Base-by-base conservation (phyloP, 2,888 invertebrate genomes). In the Netelia fuscicornis region DNA sequence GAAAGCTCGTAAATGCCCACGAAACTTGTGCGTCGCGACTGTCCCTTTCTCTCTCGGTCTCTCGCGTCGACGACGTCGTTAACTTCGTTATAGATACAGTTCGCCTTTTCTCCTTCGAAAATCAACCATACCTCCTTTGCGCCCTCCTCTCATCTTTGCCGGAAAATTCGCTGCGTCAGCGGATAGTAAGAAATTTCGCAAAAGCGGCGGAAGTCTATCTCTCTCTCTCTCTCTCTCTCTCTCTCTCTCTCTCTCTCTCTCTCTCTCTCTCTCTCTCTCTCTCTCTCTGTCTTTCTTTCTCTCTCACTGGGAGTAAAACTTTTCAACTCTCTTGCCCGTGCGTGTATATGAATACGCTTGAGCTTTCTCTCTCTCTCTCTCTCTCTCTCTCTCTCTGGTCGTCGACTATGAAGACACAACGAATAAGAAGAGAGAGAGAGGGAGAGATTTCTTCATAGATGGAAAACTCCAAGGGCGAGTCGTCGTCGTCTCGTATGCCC, bases 131-230 rank as follows among this genome's bases (percentile, higher is more conserved):
- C 25, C 25, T 25, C 25, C 25, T 25, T 25, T 30, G 11, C 62
- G 25, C 62, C 25, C 30, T 13, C 13, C 11, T 25, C 42, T 62
- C 48, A 25, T 25, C 25, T 25, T 60, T 30, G 48, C 54, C 44
- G 81, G 62, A 70, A 82, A 82, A 76, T 68, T 76, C 75, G 81
- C 75, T 70, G 81, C 74, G 74, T 81, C 81, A 75, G 81, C 81
- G 17, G 68, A 68, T 79, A 78, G 71, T 62, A 54, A 68, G 75
- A 74, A 60, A 79, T 67, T 75, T 79, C 48, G 62, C 70, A 68
- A 78, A 48, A 78, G 25, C 25, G 74, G 68, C 62, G 81, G 75
- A 81, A 75, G 68, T 83, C 17, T 17, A 0, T 17, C 17, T 17
- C 17, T 17, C 17, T 17, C 17, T 17, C 17, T 17, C 17, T 17